Percentiles rank a stretch among this genome's conserved stretches.
These are phyloP conservation scores for Formica selysi DNA, from an alignment of 1,140 invertebrate genomes.

Conservation along the genomic window DNA sequence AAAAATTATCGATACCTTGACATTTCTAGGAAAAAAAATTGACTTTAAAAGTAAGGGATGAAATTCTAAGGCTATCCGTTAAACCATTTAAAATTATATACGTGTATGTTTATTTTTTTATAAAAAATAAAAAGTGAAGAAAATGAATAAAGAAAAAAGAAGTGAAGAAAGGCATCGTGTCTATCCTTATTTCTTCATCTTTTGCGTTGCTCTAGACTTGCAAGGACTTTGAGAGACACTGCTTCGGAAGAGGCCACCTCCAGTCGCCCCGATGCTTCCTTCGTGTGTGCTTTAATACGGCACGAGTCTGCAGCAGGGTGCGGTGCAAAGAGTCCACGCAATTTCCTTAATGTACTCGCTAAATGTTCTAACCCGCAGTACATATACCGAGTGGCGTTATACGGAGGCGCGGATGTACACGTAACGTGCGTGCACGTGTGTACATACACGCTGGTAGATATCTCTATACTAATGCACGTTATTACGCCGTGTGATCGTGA, in stretches of 20 bases:
- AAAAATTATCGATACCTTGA: not conserved
- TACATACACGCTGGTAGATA: conserved; percentile 17
- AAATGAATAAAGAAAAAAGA: too few species aligned
- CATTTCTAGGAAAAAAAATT: not conserved
- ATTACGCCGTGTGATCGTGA: conserved; percentile 16
- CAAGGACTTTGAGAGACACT: conserved; percentile 39
- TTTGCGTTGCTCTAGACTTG: not conserved
- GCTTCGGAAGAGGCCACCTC: conserved; percentile 57
- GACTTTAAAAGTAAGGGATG: not conserved
- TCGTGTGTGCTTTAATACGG: conserved; percentile 68
- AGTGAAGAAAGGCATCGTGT: not conserved
- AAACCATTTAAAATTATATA: not conserved
- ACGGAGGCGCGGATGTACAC: conserved; percentile 9
- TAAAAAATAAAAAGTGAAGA: not conserved
- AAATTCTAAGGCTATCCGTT: not conserved
- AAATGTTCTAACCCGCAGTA: conserved; percentile 79
- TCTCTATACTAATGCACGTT: conserved; percentile 19
- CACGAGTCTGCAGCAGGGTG: conserved; percentile 65
- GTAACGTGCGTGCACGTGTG: not conserved
- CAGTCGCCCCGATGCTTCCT: conserved; percentile 40
- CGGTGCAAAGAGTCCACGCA: conserved; percentile 80
- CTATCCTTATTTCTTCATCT: conserved; percentile 8
- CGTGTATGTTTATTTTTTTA: not conserved
- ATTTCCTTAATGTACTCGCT: conserved; percentile 86
- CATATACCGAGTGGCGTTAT: conserved; percentile 54